Evolutionary conservation across 2,797 vertebrate species (phyloP).

Genomic region (Galagoides demidoff): DNA sequence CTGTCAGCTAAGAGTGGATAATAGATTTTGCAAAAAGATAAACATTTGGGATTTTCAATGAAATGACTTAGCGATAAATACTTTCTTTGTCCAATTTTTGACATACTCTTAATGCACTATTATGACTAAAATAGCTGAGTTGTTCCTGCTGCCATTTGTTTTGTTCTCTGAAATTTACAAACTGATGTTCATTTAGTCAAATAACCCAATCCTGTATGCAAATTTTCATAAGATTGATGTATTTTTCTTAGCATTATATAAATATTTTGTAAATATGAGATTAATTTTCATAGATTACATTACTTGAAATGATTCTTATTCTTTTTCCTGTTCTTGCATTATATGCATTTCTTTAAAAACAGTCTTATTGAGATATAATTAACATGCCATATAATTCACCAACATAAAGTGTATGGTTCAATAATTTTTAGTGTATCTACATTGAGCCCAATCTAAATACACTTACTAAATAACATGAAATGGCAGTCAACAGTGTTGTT

Average conservation of each 20-base stretch:
- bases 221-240: not conserved
- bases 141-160: conserved; percentile 50
- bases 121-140: conserved; percentile 69
- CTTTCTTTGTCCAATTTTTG: conserved; percentile 72
- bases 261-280: not conserved
- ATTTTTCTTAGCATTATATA: no score
- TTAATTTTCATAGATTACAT: not conserved
- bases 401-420: no score
- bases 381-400: no score
- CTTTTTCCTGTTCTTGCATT: not conserved
- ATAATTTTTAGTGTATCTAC: not conserved
- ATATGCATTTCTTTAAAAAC: not conserved
- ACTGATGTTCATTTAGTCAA: not conserved
- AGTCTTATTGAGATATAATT: no score
- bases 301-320: not conserved
- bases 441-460: not conserved
- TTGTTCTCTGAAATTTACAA: conserved; percentile 34
- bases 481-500: not conserved
- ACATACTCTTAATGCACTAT: conserved; percentile 60
- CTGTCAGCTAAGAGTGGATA: conserved; percentile 38
- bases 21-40: conserved; percentile 27
- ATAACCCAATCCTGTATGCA: not conserved
- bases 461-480: not conserved
- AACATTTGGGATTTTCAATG: not conserved
- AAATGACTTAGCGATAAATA: conserved; percentile 59